Evolutionary conservation across 2,113 vertebrate species (phyloP).

Genomic region (Lutjanus erythropterus): DNA sequence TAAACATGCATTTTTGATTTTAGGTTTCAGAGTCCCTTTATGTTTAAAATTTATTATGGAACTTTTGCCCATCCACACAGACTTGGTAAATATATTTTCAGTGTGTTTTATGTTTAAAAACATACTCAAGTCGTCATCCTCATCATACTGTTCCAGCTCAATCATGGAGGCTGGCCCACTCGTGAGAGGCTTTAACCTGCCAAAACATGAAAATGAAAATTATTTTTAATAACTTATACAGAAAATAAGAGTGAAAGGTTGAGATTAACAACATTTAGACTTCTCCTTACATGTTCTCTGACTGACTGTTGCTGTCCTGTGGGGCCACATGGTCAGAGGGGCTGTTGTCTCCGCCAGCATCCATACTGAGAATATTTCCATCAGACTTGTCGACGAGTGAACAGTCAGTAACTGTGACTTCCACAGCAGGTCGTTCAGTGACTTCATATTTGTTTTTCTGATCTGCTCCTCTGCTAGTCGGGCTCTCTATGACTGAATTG

Average conservation of each 20-base stretch:
- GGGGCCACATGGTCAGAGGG: not conserved
- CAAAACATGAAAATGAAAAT: not conserved
- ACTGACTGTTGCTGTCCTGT: not conserved
- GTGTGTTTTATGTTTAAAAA: slow-evolving; percentile 10
- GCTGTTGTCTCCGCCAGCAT: not conserved
- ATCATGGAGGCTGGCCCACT: slow-evolving; percentile 82
- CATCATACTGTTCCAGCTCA: slow-evolving; percentile 58
- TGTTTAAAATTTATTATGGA: no score
- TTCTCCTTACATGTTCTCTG: slow-evolving; percentile 53
- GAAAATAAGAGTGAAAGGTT: not conserved
- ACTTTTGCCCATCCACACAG: no score
- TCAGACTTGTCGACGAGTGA: not conserved
- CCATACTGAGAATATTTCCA: not conserved
- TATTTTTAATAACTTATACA: not conserved
- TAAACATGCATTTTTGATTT: no score
- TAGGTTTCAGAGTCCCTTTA: no score
- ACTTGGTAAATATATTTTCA: not conserved
- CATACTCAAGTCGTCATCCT: slow-evolving; percentile 59
- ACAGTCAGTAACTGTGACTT: not conserved
- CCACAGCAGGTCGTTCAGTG: not conserved
- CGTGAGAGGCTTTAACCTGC: slow-evolving; percentile 62
- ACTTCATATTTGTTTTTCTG: slow-evolving; percentile 6
- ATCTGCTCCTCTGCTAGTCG: not conserved
- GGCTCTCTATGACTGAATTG: not conserved
- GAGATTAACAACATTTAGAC: not conserved